Evolutionary conservation across 2,888 invertebrate species (phyloP).

Genomic region (Parnassius mnemosyne): DNA sequence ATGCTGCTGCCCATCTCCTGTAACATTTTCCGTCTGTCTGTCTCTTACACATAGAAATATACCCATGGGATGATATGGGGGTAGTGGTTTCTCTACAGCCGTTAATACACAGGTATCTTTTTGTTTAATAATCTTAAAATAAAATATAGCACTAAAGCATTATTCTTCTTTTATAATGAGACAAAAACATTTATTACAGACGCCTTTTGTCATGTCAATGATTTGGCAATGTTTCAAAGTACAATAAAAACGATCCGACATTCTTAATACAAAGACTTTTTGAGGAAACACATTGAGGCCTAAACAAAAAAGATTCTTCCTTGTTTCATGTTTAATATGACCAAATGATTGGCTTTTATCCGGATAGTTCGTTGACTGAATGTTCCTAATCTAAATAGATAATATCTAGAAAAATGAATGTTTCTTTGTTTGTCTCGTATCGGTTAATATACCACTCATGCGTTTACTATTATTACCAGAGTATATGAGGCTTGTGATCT

Average conservation of each 20-base stretch:
- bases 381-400: background rate
- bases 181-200: conserved; percentile 13
- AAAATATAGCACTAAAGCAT: too few relatives aligned
- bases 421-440: too few relatives aligned
- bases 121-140: too few relatives aligned
- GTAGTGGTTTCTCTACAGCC: too few relatives aligned
- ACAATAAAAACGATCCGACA: conserved; percentile 38
- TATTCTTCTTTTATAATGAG: conserved; percentile 5
- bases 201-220: conserved; percentile 9
- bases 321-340: conserved; percentile 46
- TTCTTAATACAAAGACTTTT: conserved; percentile 32
- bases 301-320: conserved; percentile 46
- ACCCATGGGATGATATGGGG: too few relatives aligned
- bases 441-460: background rate
- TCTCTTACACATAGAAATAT: too few relatives aligned
- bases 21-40: too few relatives aligned
- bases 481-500: too few relatives aligned
- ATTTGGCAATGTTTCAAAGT: conserved; percentile 54
- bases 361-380: background rate
- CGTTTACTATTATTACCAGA: too few relatives aligned
- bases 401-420: too few relatives aligned
- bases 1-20: too few relatives aligned
- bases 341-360: background rate
- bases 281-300: conserved; percentile 42
- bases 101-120: too few relatives aligned